Percentiles rank a stretch among this genome's conserved stretches.
Evolutionary conservation across 2,113 vertebrate genomes (phyloP).

Genomic region (Chaetorhynchus papuensis): DNA sequence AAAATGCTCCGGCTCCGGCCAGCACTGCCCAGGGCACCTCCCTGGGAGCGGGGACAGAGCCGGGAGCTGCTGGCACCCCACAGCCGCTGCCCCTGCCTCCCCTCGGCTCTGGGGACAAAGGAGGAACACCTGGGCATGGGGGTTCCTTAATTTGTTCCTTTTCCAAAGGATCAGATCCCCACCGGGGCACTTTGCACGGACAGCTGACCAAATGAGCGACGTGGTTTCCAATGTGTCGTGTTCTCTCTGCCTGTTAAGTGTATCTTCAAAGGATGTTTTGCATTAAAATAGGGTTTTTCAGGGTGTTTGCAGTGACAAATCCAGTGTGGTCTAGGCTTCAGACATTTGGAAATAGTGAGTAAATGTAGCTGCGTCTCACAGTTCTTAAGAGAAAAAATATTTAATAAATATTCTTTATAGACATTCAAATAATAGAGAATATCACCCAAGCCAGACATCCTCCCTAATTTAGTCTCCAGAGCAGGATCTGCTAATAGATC

Average conservation of each 20-base stretch:
- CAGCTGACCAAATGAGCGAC: not conserved
- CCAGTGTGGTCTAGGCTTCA: not conserved
- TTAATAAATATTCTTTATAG: not conserved
- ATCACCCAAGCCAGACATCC: not conserved
- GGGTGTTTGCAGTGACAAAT: not conserved
- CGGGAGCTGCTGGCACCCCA: not conserved
- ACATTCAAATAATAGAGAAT: not conserved
- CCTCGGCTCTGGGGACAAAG: not conserved
- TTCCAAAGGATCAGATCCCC: not conserved
- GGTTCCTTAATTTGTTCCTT: not conserved
- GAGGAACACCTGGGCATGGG: not conserved
- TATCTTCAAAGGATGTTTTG: not conserved
- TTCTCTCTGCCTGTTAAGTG: not conserved
- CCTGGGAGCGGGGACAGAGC: not conserved
- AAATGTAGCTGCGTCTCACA: not conserved
- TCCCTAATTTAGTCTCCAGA: not conserved
- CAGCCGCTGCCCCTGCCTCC: not conserved
- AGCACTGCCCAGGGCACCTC: accelerated
- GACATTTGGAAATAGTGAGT: not conserved
- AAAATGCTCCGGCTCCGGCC: not conserved
- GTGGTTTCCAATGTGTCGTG: accelerated
- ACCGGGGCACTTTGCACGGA: accelerated
- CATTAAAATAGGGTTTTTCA: not conserved
- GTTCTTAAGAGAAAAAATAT: not conserved
- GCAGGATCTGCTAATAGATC: not conserved